Conservation (phyloP, 2,888 invertebrate genomes). For the Eutolmus rufibarbis region DNA sequence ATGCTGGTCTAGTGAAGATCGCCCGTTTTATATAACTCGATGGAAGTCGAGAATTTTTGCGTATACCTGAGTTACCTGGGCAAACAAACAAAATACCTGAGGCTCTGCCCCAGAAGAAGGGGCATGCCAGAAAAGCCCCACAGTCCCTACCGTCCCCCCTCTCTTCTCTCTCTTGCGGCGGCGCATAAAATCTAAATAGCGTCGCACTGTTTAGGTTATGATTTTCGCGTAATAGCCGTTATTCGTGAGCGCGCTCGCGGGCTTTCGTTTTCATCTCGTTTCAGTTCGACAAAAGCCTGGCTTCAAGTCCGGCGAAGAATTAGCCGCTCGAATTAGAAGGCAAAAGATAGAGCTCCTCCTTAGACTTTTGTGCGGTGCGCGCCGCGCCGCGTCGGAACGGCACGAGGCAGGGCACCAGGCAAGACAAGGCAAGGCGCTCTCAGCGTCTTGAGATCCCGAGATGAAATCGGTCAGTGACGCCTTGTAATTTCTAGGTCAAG, state of each 20-base stretch:
- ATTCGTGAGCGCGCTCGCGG: background rate
- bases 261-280: slow-evolving; percentile 1
- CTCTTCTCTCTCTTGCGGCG: background rate
- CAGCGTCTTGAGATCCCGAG: background rate
- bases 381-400: background rate
- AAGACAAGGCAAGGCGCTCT: background rate
- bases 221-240: slow-evolving; percentile 12
- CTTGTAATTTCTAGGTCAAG: slow-evolving; percentile 29
- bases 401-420: background rate
- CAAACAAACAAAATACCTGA: background rate
- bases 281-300: background rate
- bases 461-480: slow-evolving; percentile 31
- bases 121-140: background rate
- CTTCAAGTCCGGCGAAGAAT: background rate
- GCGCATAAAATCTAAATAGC: background rate
- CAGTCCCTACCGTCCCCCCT: background rate
- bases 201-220: background rate
- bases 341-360: background rate
- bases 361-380: background rate
- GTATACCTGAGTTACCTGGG: background rate
- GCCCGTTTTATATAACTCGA: slow-evolving; percentile 44
- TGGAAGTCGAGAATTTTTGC: slow-evolving; percentile 19
- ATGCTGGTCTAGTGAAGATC: slow-evolving; percentile 46
- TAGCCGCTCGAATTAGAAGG: slow-evolving; percentile 18
- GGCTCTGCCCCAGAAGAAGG: slow-evolving; percentile 16